Base-by-base conservation (phyloP, 2,888 invertebrate species). In the Helleia helle region DNA sequence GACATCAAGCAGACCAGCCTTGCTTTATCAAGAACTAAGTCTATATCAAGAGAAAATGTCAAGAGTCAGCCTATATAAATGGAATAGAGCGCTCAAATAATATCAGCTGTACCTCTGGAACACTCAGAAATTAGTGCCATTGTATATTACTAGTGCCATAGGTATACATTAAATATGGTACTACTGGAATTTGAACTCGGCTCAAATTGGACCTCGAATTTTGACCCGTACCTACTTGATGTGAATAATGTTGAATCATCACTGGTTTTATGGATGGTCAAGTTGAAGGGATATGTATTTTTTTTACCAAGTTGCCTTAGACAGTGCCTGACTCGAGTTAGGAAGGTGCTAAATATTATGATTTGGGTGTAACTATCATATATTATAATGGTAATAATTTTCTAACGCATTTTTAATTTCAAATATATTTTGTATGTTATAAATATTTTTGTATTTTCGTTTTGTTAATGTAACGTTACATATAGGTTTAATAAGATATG, bases 91-190 rank as follows among this genome's bases (percentile, higher is more conserved):
- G 12, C 34, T 34, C 22, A 4, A 34, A 18, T 34, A 22, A 22
- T 34, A 22, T 34, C 18, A 22, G 34, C 22, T 18, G 22, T 34
- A 13, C 18, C 8, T 22, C 12, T 22, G 22, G 12, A 8, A 34
- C 34, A 34, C 34, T 34, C 34, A 34, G 18, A 18, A 12, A 18
- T 11, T 34, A 34, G 34, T 34, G 34, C 34, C 34, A 34, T 34
- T 34, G 22, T 34, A 7, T 26, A 8, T 18, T 26, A 15, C 11
- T 9, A 18, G 18, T 34, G 12, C 4, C 6, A 29, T 3, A 34
- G 5, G 11, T 7, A 31, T 11, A 2, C 1, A 6, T 31, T 34
- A 12, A 34, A 12, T 6, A 12, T 12, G 12, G 18, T 18, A 18
- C 18, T n/a, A 18, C 18, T 18, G 18, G 5, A 18, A 18, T 18